A percentile compares a stretch with the other conserved stretches of the same genome.
phyloP scores from a whole-genome alignment of 2,888 invertebrate genomes.

The Mamestra brassicae region DNA sequence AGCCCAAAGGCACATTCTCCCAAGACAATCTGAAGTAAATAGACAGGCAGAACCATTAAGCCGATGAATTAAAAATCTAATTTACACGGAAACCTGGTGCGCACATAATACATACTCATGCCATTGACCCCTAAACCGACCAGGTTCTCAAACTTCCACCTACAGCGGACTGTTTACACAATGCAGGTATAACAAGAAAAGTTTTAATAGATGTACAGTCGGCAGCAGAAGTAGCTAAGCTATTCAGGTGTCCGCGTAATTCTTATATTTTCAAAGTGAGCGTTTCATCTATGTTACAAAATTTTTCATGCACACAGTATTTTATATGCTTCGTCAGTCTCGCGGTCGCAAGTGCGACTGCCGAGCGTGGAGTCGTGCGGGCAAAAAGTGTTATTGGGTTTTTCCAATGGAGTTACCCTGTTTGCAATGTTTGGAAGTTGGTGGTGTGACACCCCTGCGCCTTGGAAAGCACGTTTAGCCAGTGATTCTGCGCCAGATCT shows the following conservation, averaged over 20 bases:
- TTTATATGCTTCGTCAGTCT: too few species aligned
- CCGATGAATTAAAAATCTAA: neutral
- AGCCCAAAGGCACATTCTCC: too few species aligned
- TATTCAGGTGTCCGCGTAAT: neutral
- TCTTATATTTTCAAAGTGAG: neutral
- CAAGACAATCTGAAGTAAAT: too few species aligned
- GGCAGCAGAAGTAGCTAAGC: neutral
- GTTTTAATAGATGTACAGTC: constrained; percentile 62
- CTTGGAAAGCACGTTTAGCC: too few species aligned
- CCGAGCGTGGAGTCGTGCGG: too few species aligned
- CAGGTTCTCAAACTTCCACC: constrained; percentile 20
- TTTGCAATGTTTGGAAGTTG: too few species aligned
- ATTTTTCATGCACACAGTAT: neutral
- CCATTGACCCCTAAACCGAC: neutral
- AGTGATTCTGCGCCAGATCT: too few species aligned
- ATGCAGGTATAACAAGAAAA: constrained; percentile 69
- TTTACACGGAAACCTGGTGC: neutral
- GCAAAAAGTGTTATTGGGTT: too few species aligned
- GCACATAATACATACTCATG: constrained; percentile 2
- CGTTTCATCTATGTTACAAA: neutral
- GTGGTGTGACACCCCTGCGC: too few species aligned
- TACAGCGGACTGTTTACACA: constrained; percentile 52
- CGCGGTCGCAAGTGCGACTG: too few species aligned
- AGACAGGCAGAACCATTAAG: too few species aligned
- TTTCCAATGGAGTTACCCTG: too few species aligned